phyloP scores from a whole-genome alignment of 2,888 invertebrate genomes.

The Zhengitettix transpicula region DNA sequence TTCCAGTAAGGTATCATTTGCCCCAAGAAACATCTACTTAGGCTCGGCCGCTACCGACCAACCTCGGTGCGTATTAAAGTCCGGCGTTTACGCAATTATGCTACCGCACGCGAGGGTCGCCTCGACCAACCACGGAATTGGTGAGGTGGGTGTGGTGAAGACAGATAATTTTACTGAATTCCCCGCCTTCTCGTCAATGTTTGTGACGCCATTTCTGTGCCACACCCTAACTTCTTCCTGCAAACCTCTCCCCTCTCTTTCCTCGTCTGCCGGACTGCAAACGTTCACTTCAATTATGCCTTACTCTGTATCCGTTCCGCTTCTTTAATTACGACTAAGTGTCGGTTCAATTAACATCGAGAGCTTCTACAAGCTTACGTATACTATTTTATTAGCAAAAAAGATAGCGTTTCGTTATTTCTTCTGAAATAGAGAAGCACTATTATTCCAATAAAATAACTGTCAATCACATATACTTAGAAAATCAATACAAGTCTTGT shows the following conservation, averaged over 20 bases:
- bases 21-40: neutral
- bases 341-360: neutral
- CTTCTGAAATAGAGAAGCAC: too few species aligned
- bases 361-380: too few species aligned
- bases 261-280: neutral
- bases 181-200: neutral
- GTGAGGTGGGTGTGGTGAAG: neutral
- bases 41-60: neutral
- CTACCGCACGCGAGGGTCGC: neutral
- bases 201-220: neutral
- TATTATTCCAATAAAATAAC: too few species aligned
- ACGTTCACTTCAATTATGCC: neutral
- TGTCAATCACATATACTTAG: too few species aligned
- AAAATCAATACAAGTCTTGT: too few species aligned
- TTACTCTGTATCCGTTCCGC: neutral
- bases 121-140: neutral
- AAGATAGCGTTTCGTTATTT: too few species aligned
- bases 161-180: neutral
- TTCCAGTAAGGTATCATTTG: neutral
- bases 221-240: neutral
- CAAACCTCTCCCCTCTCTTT: neutral
- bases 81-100: neutral
- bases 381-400: too few species aligned
- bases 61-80: neutral
- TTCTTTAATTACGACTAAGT: neutral